Percentiles rank a stretch among this genome's conserved stretches.
Evolutionary conservation across 2,113 vertebrate species (phyloP).

Genomic region (Gambusia affinis): DNA sequence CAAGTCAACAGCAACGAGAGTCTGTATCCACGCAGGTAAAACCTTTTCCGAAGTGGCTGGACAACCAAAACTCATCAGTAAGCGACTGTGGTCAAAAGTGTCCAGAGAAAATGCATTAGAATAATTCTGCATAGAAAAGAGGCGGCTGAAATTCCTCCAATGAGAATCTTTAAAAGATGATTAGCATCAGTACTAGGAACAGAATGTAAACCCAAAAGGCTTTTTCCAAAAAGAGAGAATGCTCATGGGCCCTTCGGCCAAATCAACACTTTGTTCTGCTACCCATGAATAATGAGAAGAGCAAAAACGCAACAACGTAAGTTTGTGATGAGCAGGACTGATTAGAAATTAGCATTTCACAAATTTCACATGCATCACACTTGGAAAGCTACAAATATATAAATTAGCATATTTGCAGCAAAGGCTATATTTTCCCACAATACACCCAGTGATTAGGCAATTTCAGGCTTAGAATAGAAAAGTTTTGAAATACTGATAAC

Average conservation of each 20-base stretch:
- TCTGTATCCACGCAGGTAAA: no score
- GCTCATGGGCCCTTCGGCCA: neutral
- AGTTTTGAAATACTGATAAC: neutral
- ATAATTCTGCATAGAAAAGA: neutral
- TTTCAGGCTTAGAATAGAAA: neutral
- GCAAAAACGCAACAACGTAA: neutral
- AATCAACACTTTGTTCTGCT: neutral
- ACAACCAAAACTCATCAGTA: neutral
- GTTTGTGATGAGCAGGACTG: neutral
- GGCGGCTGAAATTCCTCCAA: no score
- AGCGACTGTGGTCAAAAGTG: no score
- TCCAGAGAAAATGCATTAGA: no score
- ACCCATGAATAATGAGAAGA: neutral
- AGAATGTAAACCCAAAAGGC: neutral
- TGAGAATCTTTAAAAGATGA: no score
- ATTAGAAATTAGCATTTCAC: neutral
- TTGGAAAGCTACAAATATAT: neutral
- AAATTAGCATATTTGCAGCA: constrained; percentile 13
- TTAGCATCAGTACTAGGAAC: neutral
- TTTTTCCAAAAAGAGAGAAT: neutral
- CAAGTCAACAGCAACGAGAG: no score
- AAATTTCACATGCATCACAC: neutral
- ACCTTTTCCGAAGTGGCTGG: neutral
- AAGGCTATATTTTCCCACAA: constrained; percentile 11
- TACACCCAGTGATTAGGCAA: constrained; percentile 23